A percentile compares a stretch with the other conserved stretches of the same genome.
Evolutionary conservation across 2,113 vertebrate genomes (phyloP).

Genomic region (Puffinus mauretanicus): DNA sequence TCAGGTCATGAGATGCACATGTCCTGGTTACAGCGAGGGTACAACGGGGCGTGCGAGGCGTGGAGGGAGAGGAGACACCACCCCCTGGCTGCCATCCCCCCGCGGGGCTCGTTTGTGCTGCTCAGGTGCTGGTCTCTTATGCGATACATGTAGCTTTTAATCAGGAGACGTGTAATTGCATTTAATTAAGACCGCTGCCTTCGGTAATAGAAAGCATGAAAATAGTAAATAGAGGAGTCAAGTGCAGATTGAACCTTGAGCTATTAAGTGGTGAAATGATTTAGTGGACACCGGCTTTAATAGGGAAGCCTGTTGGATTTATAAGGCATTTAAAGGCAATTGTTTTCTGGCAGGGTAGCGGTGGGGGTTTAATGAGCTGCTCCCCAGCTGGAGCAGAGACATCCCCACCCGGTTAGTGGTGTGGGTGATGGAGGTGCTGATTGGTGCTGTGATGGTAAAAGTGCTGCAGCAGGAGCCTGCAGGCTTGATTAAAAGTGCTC

Average conservation of each 20-base stretch:
- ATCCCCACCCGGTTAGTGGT: not conserved
- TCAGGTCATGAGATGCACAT: not conserved
- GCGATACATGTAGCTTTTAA: not conserved
- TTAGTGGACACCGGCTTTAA: not conserved
- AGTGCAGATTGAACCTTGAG: not conserved
- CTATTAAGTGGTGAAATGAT: not conserved
- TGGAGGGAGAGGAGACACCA: not conserved
- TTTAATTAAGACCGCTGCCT: not conserved
- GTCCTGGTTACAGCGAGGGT: not conserved
- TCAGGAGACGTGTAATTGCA: not conserved
- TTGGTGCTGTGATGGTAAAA: not conserved
- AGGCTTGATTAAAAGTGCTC: not conserved
- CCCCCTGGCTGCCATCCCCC: rapidly evolving
- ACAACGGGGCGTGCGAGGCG: rapidly evolving
- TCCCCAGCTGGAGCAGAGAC: not conserved
- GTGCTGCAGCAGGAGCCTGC: not conserved
- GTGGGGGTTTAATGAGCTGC: not conserved
- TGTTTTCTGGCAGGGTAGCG: not conserved
- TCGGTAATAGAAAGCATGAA: not conserved
- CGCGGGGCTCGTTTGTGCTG: rapidly evolving
- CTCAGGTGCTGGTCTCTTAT: not conserved
- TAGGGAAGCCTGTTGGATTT: not conserved
- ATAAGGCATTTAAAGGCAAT: not conserved
- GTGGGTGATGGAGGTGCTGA: not conserved
- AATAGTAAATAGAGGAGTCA: not conserved